Base-by-base conservation (phyloP, 2,113 vertebrate species). In the Macroglossus sobrinus region DNA sequence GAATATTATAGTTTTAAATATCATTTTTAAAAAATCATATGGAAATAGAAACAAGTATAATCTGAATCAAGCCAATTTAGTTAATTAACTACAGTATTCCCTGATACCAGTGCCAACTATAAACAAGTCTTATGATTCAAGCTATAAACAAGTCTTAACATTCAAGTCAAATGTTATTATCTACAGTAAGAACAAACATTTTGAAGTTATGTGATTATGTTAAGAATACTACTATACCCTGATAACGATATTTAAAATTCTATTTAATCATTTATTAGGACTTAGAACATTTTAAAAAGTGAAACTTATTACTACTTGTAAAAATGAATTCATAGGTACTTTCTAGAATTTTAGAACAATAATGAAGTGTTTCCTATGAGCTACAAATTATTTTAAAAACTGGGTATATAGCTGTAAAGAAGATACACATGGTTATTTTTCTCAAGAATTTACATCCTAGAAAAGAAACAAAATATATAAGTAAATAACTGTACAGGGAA, bases 101-200 rank as follows among this genome's bases (percentile, higher is more conserved):
- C n/a, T 94, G 85, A 91, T 21, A 91, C 22, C 71, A 95, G n/a
- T 71, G 66, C 61, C 57, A 53, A 43, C 15, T 94, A 61, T 94
- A 75, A 95, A 74, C 24, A 91, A 81, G 10, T 89, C 21, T 80
- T 93, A 64, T 81, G 72, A 86, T 91, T 85, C 40, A 89, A 50
- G 50, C 15, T 94, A 61, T 94, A 75, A 94, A 74, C 30, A 91
- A 81, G 13, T 86, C 21, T 80, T 93, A 64, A 76, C 72, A 86
- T 91, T 85, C 33, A 89, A 45, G 14, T 91, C 61, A 76, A 38
- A 55, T 84, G 53, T 84, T 88, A 57, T 74, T 43, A 92, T 68
- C 12, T 30, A 82, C 4, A 90, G 28, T 12, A 85, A 85, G 40
- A 88, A 84, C 35, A 93, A 59, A 5, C 38, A 64, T 59, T 96